Percentiles rank a stretch among this genome's conserved stretches.
Conservation (phyloP, 2,888 invertebrate genomes). For the Pseudococcus viburni region DNA sequence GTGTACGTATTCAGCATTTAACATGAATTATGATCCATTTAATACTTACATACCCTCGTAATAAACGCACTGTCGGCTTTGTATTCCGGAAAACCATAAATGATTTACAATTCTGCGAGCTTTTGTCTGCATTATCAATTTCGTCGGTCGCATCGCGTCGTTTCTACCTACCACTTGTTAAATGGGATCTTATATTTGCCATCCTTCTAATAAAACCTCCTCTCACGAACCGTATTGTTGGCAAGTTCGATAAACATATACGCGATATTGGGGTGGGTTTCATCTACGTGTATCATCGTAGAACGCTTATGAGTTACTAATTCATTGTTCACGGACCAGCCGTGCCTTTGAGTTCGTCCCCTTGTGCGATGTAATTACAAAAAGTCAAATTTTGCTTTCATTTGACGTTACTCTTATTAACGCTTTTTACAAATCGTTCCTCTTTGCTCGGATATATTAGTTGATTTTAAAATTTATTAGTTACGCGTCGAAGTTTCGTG, state of each 20-base stretch:
- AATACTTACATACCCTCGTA: constrained; percentile 56
- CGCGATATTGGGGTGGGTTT: constrained; percentile 41
- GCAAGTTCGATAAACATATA: constrained; percentile 52
- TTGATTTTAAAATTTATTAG: constrained; percentile 1
- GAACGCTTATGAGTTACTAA: constrained; percentile 47
- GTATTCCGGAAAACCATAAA: constrained; percentile 59
- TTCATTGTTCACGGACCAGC: constrained; percentile 65
- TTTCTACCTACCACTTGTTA: constrained; percentile 21
- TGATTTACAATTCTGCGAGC: constrained; percentile 63
- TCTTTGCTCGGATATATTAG: neutral
- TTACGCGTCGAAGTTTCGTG: neutral
- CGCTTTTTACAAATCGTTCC: neutral
- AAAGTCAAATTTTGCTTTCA: constrained; percentile 47
- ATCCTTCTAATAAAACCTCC: constrained; percentile 35
- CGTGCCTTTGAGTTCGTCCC: neutral
- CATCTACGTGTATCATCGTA: neutral
- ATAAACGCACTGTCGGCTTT: constrained; percentile 47
- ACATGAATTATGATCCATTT: constrained; percentile 59
- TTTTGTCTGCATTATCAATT: constrained; percentile 62
- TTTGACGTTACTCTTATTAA: neutral
- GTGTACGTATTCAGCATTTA: constrained; percentile 19
- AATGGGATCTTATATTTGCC: constrained; percentile 38
- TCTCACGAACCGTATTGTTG: constrained; percentile 46
- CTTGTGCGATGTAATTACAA: constrained; percentile 23
- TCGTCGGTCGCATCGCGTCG: neutral